Conservation (phyloP, 2,888 invertebrate species). For the Lasioglossum oenotherae region DNA sequence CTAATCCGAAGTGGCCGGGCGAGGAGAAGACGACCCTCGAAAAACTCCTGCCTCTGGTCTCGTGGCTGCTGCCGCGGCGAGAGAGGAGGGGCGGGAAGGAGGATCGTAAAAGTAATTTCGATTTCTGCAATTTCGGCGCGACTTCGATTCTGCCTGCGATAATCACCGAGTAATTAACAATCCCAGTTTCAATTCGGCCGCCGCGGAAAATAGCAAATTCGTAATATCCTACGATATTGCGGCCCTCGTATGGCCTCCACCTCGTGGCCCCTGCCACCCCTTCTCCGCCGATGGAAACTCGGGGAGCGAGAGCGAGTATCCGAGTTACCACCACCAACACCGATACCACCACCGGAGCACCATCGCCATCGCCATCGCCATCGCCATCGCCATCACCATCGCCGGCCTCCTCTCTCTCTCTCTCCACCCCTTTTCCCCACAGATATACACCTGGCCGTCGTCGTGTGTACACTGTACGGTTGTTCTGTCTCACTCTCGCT, state of each 20-base stretch:
- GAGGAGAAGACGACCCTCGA: neutral
- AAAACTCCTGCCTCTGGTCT: neutral
- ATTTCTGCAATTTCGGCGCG: slow-evolving; percentile 75
- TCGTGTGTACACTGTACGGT: neutral
- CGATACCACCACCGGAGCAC: slow-evolving; percentile 1
- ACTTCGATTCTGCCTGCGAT: slow-evolving; percentile 81
- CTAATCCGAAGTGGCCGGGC: neutral
- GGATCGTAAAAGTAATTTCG: slow-evolving; percentile 80
- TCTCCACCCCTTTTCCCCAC: slow-evolving; percentile 26
- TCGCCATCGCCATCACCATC: neutral
- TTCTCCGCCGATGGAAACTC: slow-evolving; percentile 48
- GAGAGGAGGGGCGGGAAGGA: slow-evolving; percentile 17
- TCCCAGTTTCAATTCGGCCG: slow-evolving; percentile 83
- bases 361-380: slow-evolving; percentile 30
- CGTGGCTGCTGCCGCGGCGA: neutral
- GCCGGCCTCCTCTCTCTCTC: neutral
- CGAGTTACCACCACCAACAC: slow-evolving; percentile 53
- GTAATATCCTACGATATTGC: slow-evolving; percentile 85
- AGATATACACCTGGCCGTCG: slow-evolving; percentile 31
- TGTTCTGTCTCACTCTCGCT: slow-evolving; percentile 18
- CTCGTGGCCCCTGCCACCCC: slow-evolving; percentile 52
- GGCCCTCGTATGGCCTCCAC: slow-evolving; percentile 71
- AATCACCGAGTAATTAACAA: slow-evolving; percentile 84
- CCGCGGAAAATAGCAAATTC: slow-evolving; percentile 84
- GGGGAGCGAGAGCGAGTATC: slow-evolving; percentile 59